Evolutionary conservation across 2,113 vertebrate genomes (phyloP), one percentile per base, ranked within the genome.

Genomic region (Oryzias woworae): DNA sequence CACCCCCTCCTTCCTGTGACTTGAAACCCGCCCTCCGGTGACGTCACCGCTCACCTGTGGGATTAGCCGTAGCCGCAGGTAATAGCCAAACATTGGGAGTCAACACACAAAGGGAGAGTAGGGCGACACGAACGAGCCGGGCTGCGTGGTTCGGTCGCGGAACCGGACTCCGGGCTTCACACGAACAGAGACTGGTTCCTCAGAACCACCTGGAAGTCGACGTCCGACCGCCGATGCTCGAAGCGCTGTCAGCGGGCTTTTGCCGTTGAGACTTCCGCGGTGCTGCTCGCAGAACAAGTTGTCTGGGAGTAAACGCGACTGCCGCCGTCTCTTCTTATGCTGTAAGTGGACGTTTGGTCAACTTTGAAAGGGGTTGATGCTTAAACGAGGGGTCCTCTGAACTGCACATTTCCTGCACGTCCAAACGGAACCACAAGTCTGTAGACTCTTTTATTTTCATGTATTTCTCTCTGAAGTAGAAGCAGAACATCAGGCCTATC

Each of bases 31-130:
- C 78, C 26, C 69, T 77, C 28, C 2, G 0, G 64, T 92, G 90
- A 91, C 90, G 88, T 91, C 89, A 90, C 41, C 0, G 4, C 67
- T 84, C 74, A 87, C 88, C 88, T 91, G 87, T 85, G 85, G 78
- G 62, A 76, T 88, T 87, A 90, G 91, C 88, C 81, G 89, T 88
- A 90, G 87, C 89, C 84, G 83, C 89, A 91, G 91, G 88, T 92
- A 86, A 85, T 64, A 86, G 83, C 73, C 82, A 83, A 86, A 77
- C 81, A 88, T 44, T 71, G 69, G 71, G 51, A 77, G 62, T 54
- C 53, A 58, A 20, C 7, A 51, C 43, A 36, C 13, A 68, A 6
- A 61, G 66, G 55, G 47, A 58, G n/a, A 28, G 36, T 56, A 43
- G 57, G 41, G 53, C 63, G 65, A 72, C 59, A 1, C 48, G 24